Percentiles rank a stretch among this genome's conserved stretches.
These are phyloP conservation scores for Zaprionus vittiger DNA, from an alignment of 1,140 invertebrate genomes.

Conservation along the genomic window DNA sequence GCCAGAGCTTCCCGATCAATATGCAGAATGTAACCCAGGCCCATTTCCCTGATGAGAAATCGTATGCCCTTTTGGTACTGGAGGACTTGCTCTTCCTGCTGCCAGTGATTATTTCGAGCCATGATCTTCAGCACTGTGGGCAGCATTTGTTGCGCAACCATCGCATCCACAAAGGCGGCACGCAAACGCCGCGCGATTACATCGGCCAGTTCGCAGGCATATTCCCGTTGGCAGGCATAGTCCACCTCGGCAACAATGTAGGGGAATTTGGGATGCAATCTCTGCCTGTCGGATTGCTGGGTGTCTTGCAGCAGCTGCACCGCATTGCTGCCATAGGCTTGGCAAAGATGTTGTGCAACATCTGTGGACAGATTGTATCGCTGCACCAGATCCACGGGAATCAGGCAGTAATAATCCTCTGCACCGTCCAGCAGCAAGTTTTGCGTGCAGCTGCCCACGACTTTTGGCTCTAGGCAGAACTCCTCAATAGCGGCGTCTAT, in stretches of 20 bases:
- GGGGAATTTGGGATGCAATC: constrained; percentile 54
- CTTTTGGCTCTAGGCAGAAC: constrained; percentile 43
- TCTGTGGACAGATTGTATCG: constrained; percentile 57
- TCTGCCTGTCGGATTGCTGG: background rate
- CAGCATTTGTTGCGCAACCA: constrained; percentile 50
- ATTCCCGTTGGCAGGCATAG: constrained; percentile 55
- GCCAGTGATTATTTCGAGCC: constrained; percentile 36
- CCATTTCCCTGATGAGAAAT: constrained; percentile 59
- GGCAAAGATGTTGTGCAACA: constrained; percentile 62
- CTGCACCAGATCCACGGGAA: constrained; percentile 58
- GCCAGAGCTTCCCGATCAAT: background rate
- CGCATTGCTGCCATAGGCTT: constrained; percentile 59
- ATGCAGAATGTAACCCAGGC: constrained; percentile 40
- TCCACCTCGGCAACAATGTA: constrained; percentile 62
- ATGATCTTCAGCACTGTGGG: constrained; percentile 48
- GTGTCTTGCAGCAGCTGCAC: constrained; percentile 19
- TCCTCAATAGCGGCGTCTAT: constrained; percentile 52
- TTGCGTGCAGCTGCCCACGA: constrained; percentile 34
- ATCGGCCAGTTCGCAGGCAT: constrained; percentile 59
- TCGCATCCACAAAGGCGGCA: constrained; percentile 56
- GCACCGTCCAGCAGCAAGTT: constrained; percentile 52
- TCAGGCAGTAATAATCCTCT: constrained; percentile 45
- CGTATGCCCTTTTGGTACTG: constrained; percentile 34
- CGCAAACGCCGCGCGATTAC: constrained; percentile 55
- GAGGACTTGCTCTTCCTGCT: background rate